Conservation (phyloP, 2,888 invertebrate genomes). For the Caenorhabditis angaria region DNA sequence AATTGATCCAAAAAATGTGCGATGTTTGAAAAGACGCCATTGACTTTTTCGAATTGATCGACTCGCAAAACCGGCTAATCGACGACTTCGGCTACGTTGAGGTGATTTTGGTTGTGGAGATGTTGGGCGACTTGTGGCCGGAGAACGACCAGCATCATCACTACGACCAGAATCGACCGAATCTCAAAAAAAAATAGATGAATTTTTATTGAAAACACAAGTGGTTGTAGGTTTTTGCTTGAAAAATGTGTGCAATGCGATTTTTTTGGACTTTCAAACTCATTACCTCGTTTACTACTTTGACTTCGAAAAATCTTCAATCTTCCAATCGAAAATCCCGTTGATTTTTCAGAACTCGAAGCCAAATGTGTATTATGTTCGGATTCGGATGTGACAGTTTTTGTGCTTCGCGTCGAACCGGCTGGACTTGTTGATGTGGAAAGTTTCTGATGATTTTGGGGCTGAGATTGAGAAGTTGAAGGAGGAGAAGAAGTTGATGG, state of each 20-base stretch:
- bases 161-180: constrained; percentile 36
- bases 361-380: constrained; percentile 17
- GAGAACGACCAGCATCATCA: constrained; percentile 32
- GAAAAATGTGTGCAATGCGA: not conserved
- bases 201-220: no score
- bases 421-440: constrained; percentile 13
- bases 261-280: not conserved
- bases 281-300: constrained; percentile 33
- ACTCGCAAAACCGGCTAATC: constrained; percentile 42
- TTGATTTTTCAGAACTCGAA: not conserved
- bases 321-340: not conserved
- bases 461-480: not conserved
- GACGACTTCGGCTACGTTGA: constrained; percentile 21
- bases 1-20: constrained; percentile 50
- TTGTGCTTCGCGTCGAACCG: no score
- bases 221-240: not conserved
- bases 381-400: no score
- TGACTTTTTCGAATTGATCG: constrained; percentile 54
- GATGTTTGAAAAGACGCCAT: constrained; percentile 56
- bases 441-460: not conserved
- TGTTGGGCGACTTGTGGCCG: constrained; percentile 23
- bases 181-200: constrained; percentile 10
- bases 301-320: constrained; percentile 25
- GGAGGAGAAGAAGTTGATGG: not conserved
- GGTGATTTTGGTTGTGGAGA: constrained; percentile 31